Base-by-base conservation (phyloP, 2,888 invertebrate genomes). In the Gastrophysa polygoni region DNA sequence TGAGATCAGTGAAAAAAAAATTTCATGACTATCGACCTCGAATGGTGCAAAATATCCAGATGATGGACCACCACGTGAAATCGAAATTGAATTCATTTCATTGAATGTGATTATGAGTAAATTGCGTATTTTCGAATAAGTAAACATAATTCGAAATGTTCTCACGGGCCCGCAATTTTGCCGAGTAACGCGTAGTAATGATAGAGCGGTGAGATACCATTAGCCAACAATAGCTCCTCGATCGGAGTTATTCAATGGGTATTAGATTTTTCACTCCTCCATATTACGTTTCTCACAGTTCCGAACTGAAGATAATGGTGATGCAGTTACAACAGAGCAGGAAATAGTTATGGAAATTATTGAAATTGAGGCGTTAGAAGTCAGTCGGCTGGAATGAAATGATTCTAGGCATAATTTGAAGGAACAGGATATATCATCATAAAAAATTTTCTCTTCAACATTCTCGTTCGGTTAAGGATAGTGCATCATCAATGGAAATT, bases 151-250 rank as follows among this genome's bases (percentile, higher is more conserved):
- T 59, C 54, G 38, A 48, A 54, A 52, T 29, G 46, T 59, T 59
- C 59, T 47, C 59, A 59, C 59, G 54, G 28, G 48, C n/a, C 48
- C 24, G 16, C 44, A 44, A 54, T 59, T 59, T 54, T 48, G 59
- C 44, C 59, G 48, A 38, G 59, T 59, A 59, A 59, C 46, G 29
- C 24, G 48, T 34, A 48, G 20, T 59, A 59, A 59, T 59, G 48
- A 59, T 47, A 59, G 59, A 48, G 59, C 59, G 59, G 52, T 59
- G n/a, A 59, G 54, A 59, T 44, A 20, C 38, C 34, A 47, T 59
- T 54, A 52, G 29, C 18, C 38, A 54, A 59, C 59, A 59, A 59
- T 54, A 24, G 59, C 28, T 6, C n/a, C 32, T 4, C 18, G 57
- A 29, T 29, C 58, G 59, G 46, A 24, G 24, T 24, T 24, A 24